Percentiles rank a stretch among this genome's conserved stretches.
phyloP scores from a whole-genome alignment of 2,888 invertebrate genomes.

The Andrena chrysosceles region DNA sequence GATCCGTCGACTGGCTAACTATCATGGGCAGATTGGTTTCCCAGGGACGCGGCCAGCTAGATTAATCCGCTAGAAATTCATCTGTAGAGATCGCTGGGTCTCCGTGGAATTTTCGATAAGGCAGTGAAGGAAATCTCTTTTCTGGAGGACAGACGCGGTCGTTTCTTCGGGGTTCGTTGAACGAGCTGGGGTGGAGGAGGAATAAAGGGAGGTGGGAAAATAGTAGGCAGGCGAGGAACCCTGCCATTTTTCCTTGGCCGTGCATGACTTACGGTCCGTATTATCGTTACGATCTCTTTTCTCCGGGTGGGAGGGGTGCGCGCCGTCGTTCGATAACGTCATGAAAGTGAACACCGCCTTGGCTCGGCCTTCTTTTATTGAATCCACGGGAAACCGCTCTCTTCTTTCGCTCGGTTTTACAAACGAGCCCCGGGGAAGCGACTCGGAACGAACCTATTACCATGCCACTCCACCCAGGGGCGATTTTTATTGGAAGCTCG shows the following conservation, averaged over 20 bases:
- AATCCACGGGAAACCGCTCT: slow-evolving; percentile 65
- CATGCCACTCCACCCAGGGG: background rate
- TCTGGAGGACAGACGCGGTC: slow-evolving; percentile 31
- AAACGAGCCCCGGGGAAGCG: slow-evolving; percentile 57
- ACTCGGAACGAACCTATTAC: slow-evolving; percentile 46
- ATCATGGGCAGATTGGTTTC: background rate
- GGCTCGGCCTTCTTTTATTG: slow-evolving; percentile 68
- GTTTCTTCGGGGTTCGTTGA: slow-evolving; percentile 61
- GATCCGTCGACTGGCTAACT: background rate
- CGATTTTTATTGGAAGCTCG: slow-evolving; percentile 44
- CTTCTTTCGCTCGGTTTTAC: slow-evolving; percentile 60
- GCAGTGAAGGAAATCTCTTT: slow-evolving; percentile 23
- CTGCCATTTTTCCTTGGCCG: slow-evolving; percentile 50
- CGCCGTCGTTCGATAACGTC: slow-evolving; percentile 65
- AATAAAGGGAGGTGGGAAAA: slow-evolving; percentile 33
- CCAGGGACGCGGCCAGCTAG: background rate
- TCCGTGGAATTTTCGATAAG: slow-evolving; percentile 7
- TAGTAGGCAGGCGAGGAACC: slow-evolving; percentile 43
- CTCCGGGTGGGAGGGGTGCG: slow-evolving; percentile 17
- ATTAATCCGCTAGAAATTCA: slow-evolving; percentile 28
- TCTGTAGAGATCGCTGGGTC: slow-evolving; percentile 7
- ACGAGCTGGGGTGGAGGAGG: slow-evolving; percentile 27
- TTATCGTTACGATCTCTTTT: slow-evolving; percentile 70
- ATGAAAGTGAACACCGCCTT: slow-evolving; percentile 67
- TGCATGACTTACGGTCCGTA: slow-evolving; percentile 70